These are phyloP conservation scores for Etia nguti DNA, from an alignment of 2,113 vertebrate genomes.

Conservation along the genomic window DNA sequence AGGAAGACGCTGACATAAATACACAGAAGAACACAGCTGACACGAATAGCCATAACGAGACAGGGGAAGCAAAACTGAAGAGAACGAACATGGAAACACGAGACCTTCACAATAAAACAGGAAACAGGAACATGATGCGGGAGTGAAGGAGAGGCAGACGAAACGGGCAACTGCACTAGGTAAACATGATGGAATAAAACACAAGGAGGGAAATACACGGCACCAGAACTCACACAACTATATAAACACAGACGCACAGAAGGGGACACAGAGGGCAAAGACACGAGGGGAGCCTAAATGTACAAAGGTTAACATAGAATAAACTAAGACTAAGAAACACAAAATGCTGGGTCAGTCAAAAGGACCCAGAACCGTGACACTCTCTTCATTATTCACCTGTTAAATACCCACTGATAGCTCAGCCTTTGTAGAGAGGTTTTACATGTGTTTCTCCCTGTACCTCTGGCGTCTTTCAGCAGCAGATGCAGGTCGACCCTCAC, in stretches of 20 bases:
- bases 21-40: too few relatives aligned
- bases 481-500: slow-evolving; percentile 98
- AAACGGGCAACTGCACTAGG: too few relatives aligned
- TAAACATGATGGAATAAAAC: not conserved
- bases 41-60: not conserved
- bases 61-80: not conserved
- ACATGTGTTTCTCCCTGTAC: slow-evolving; percentile 38
- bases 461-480: slow-evolving; percentile 82
- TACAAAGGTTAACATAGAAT: too few relatives aligned
- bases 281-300: too few relatives aligned
- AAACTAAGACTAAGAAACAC: too few relatives aligned
- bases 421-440: not conserved
- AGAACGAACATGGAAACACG: not conserved
- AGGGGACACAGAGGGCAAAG: not conserved
- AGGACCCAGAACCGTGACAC: not conserved
- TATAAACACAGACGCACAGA: not conserved
- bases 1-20: not conserved
- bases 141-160: not conserved
- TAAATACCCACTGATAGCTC: not conserved
- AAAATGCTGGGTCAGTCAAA: not conserved
- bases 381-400: not conserved
- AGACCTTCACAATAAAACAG: not conserved
- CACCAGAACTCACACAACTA: not conserved
- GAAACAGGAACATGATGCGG: not conserved
- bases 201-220: not conserved